phyloP scores from a whole-genome alignment of 2,797 vertebrate species.

The Tadarida brasiliensis region DNA sequence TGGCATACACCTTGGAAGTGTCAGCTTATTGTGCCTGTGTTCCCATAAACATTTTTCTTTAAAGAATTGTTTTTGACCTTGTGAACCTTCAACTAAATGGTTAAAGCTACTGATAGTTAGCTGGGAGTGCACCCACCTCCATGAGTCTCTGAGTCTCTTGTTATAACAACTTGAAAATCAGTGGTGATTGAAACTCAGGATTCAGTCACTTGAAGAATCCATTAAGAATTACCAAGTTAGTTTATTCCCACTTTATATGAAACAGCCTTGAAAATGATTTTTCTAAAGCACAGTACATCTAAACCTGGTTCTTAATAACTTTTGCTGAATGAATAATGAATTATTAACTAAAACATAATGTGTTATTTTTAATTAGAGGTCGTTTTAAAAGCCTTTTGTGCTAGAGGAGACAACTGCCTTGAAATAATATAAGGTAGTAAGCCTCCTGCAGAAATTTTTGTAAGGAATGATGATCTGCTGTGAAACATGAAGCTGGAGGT shows the following conservation, averaged over 20 bases:
- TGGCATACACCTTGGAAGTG: background rate
- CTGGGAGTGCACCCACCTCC: background rate
- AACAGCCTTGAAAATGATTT: conserved; percentile 33
- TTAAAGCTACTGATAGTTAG: background rate
- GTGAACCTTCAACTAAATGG: background rate
- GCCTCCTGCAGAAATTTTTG: background rate
- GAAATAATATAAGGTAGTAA: background rate
- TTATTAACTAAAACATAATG: background rate
- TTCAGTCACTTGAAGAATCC: conserved; percentile 13
- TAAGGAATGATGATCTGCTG: background rate
- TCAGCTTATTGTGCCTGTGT: background rate
- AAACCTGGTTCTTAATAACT: conserved; percentile 10
- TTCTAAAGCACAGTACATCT: background rate
- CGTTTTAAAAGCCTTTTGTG: background rate
- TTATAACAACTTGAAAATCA: conserved; percentile 11
- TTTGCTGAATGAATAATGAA: background rate
- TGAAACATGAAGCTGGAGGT: background rate
- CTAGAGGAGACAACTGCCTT: background rate
- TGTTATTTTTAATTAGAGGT: background rate
- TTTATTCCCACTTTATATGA: conserved; percentile 34
- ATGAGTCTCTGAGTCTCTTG: background rate
- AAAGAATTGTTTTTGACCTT: conserved; percentile 5
- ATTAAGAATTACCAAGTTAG: conserved; percentile 37
- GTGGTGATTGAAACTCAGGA: background rate
- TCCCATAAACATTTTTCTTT: background rate